A percentile compares a stretch with the other conserved stretches of the same genome.
Conservation (phyloP, 2,888 invertebrate genomes). For the Alitta virens region DNA sequence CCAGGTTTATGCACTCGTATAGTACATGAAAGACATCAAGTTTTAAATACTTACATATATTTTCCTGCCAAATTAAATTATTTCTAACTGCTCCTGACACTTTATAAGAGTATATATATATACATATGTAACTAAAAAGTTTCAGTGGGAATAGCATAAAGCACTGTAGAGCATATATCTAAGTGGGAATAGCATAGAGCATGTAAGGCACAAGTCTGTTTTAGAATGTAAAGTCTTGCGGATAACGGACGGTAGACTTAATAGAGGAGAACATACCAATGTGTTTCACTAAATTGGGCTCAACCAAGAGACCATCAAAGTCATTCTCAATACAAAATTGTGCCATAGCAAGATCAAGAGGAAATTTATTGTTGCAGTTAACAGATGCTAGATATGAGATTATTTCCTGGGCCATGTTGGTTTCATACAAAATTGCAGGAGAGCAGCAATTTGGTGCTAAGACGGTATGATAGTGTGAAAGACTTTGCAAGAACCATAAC, state of each 20-base stretch:
- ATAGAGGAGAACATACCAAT: slow-evolving; percentile 11
- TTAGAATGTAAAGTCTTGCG: slow-evolving; percentile 15
- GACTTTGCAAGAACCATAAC: not conserved
- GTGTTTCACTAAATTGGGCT: slow-evolving; percentile 13
- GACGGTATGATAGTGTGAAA: slow-evolving; percentile 1
- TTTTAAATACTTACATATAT: too few relatives aligned
- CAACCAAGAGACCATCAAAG: slow-evolving; percentile 7
- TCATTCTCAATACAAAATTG: slow-evolving; percentile 1
- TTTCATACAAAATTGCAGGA: slow-evolving; percentile 10
- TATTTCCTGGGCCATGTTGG: slow-evolving; percentile 3
- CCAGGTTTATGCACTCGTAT: too few relatives aligned
- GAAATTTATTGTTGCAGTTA: not conserved
- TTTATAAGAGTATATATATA: too few relatives aligned
- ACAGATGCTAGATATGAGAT: not conserved
- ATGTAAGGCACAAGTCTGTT: too few relatives aligned
- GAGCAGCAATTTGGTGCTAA: slow-evolving; percentile 16
- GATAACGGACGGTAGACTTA: not conserved
- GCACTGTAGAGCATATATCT: too few relatives aligned
- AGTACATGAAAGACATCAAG: too few relatives aligned
- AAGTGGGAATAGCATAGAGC: too few relatives aligned
- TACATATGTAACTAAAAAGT: too few relatives aligned
- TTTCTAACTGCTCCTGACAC: too few relatives aligned
- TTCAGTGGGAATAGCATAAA: too few relatives aligned
- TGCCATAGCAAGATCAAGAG: slow-evolving; percentile 15
- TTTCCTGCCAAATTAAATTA: too few relatives aligned